Evolutionary conservation across 2,888 invertebrate genomes (phyloP).

Genomic region (Hoplodrina ambigua): DNA sequence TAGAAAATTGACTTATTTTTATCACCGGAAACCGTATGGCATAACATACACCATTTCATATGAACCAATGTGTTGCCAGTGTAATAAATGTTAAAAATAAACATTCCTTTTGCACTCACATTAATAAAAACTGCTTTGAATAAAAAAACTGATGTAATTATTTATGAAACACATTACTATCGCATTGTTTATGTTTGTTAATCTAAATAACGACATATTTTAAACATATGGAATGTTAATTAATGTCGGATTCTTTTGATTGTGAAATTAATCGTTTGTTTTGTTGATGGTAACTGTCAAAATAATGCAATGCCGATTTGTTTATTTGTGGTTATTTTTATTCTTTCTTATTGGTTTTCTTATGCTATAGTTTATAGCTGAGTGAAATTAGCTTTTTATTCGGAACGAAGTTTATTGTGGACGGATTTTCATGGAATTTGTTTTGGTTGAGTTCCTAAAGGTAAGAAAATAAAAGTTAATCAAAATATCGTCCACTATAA

Average conservation of each 20-base stretch:
- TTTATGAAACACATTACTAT: constrained; percentile 23
- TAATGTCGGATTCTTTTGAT: background rate
- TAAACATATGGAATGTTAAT: constrained; percentile 23
- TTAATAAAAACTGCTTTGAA: constrained; percentile 26
- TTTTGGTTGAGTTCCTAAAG: too few species aligned
- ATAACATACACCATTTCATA: constrained; percentile 42
- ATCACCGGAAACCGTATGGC: constrained; percentile 43
- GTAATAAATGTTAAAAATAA: constrained; percentile 46
- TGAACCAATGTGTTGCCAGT: constrained; percentile 29
- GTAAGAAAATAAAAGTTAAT: too few species aligned
- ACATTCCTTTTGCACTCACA: constrained; percentile 32
- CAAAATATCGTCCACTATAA: too few species aligned
- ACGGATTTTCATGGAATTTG: too few species aligned
- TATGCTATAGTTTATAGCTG: too few species aligned
- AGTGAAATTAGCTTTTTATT: too few species aligned
- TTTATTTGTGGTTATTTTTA: too few species aligned
- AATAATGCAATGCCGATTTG: too few species aligned
- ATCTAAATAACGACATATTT: constrained; percentile 20
- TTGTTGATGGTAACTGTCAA: background rate
- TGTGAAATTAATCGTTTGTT: background rate
- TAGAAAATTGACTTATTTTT: constrained; percentile 38
- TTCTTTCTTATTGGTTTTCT: too few species aligned
- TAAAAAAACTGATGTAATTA: constrained; percentile 30
- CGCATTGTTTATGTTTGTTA: constrained; percentile 28
- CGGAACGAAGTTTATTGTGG: too few species aligned